Percentiles rank a stretch among this genome's conserved stretches.
These are phyloP conservation scores for Drosophila recens DNA, from an alignment of 2,888 invertebrate species.

Conservation along the genomic window DNA sequence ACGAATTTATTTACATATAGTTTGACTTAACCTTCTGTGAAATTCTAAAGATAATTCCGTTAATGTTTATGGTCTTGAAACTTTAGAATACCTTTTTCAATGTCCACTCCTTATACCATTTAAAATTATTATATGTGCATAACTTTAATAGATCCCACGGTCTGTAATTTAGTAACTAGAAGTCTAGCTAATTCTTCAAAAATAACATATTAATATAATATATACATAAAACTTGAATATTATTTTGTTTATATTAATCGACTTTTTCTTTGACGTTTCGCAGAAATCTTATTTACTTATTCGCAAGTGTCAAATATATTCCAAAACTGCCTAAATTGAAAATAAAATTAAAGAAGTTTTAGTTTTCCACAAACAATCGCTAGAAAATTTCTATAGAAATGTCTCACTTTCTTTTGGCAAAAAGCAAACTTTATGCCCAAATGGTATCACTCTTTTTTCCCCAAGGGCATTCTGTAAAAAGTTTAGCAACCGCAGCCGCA, in stretches of 20 bases:
- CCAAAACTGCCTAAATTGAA: neutral
- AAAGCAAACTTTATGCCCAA: slow-evolving; percentile 52
- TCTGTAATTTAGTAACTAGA: too few relatives aligned
- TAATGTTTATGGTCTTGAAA: too few relatives aligned
- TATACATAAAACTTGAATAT: too few relatives aligned
- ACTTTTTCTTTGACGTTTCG: too few relatives aligned
- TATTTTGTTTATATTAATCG: too few relatives aligned
- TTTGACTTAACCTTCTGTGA: neutral
- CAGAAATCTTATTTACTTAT: neutral
- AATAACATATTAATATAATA: too few relatives aligned
- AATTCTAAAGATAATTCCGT: neutral
- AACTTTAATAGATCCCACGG: too few relatives aligned
- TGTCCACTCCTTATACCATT: too few relatives aligned
- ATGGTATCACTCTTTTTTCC: slow-evolving; percentile 57
- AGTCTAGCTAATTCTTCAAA: too few relatives aligned
- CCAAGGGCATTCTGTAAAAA: slow-evolving; percentile 53
- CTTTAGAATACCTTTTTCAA: neutral
- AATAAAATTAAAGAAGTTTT: neutral
- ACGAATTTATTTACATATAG: neutral
- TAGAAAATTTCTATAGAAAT: neutral
- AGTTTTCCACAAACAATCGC: neutral
- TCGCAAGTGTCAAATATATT: neutral
- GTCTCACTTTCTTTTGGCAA: slow-evolving; percentile 25
- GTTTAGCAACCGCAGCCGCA: slow-evolving; percentile 60
- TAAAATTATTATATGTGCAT: too few relatives aligned